Evolutionary conservation across 2,113 vertebrate species (phyloP).

Genomic region (Varanus komodoensis): DNA sequence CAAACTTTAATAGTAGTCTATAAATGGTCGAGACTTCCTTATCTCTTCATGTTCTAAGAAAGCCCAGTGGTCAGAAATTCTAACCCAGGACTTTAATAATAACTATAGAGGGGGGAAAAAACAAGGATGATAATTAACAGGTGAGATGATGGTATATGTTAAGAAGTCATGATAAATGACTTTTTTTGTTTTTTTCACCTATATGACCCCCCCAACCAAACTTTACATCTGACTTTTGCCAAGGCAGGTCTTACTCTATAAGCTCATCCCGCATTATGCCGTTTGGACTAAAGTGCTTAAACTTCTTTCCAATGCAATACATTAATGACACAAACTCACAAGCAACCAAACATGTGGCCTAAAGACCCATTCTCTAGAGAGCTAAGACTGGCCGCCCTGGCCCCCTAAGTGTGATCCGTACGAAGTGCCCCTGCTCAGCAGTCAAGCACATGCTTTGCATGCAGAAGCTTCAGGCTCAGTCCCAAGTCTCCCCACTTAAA

Average conservation of each 20-base stretch:
- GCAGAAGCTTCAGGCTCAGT: background rate
- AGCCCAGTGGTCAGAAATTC: conserved; percentile 43
- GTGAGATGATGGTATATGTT: conserved; percentile 19
- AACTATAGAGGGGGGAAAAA: background rate
- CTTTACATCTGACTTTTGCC: background rate
- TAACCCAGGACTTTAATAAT: conserved; percentile 44
- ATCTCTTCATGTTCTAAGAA: conserved; percentile 33
- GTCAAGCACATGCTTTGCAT: background rate
- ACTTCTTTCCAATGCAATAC: background rate
- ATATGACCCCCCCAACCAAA: background rate
- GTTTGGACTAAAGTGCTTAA: too few relatives aligned
- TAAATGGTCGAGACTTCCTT: conserved; percentile 48
- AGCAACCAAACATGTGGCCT: too few relatives aligned
- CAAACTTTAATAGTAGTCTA: conserved; percentile 68
- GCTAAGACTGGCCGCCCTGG: background rate
- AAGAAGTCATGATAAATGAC: background rate
- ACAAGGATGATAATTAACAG: background rate
- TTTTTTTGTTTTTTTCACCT: background rate
- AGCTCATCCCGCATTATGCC: too few relatives aligned
- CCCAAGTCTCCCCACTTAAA: background rate
- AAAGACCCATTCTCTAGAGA: background rate
- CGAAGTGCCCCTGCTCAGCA: background rate
- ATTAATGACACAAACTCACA: background rate
- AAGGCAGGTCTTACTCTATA: background rate
- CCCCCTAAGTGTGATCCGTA: too few relatives aligned